Base-by-base conservation (phyloP, 2,113 vertebrate species). In the Camarhynchus parvulus region DNA sequence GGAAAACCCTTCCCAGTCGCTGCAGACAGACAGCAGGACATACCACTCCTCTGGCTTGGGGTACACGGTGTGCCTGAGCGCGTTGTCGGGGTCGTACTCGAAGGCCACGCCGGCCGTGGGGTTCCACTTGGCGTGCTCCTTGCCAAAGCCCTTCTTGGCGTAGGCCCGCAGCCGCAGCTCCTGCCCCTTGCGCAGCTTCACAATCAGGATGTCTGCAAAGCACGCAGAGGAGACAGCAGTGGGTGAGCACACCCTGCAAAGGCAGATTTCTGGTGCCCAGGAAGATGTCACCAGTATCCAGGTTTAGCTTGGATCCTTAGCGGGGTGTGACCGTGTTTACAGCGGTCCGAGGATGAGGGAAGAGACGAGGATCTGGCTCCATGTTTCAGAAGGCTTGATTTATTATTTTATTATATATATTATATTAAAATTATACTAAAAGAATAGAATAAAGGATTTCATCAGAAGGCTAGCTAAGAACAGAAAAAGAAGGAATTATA, bases 111-210 rank as follows among this genome's bases (percentile, higher is more conserved):
- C 99, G 0, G 99, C 99, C 0, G 99, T 99, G 15, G 99, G 99
- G 96, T 99, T 99, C 99, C 99, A 99, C 96, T 99, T 99, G 91
- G 99, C 99, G 2, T 99, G 99, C 35, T 99, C 99, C 95, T 99
- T 99, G 62, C 99, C 99, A 37, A 99, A 99, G 62, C 99, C 99
- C 96, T 99, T 99, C 97, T 99, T 99, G 78, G 99, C 99, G 1
- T 99, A 99, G 7, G 99, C 99, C 37, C 99, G 94, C 58, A 99
- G 98, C 4, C 99, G 98, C 80, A 99, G 98, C 87, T 99, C 99
- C 97, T 99, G 99, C 20, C 99, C 99, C 95, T 99, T 99, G 35
- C 99, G 98, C 41, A 99, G 98, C 96, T 99, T 99, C 92, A 99
- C 99, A 1, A 99, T 98, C 83, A 99, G 98, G 92, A 99, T 99